A percentile compares a stretch with the other conserved stretches of the same genome.
phyloP scores from a whole-genome alignment of 2,888 invertebrate genomes.

The Phaonia tiefii region DNA sequence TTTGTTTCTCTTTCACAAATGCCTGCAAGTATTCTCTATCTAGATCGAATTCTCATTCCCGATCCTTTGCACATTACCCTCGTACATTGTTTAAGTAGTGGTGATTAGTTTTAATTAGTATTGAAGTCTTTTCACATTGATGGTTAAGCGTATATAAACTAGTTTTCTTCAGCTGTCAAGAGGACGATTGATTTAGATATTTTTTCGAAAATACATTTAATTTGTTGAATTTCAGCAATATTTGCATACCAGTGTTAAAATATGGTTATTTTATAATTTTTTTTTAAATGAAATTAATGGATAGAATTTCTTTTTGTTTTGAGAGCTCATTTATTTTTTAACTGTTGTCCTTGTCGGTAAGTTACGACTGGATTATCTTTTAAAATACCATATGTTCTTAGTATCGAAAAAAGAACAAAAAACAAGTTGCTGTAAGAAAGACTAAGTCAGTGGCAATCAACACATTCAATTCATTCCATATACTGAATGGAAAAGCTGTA shows the following conservation, averaged over 20 bases:
- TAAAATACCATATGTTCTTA: neutral
- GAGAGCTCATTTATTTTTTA: neutral
- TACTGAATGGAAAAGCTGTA: too few species aligned
- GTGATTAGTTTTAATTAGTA: slow-evolving; percentile 17
- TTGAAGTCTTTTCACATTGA: slow-evolving; percentile 9
- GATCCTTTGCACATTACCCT: too few species aligned
- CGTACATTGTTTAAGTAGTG: slow-evolving; percentile 6
- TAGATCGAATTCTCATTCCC: too few species aligned
- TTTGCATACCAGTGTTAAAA: slow-evolving; percentile 8
- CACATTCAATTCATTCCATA: too few species aligned
- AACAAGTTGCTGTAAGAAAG: too few species aligned
- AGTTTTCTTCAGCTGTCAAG: slow-evolving; percentile 4
- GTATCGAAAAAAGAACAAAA: too few species aligned
- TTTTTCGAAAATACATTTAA: neutral
- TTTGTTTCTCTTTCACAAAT: too few species aligned
- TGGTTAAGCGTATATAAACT: neutral
- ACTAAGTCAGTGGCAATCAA: too few species aligned
- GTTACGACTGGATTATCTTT: neutral
- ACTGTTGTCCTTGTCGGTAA: neutral
- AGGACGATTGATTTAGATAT: slow-evolving; percentile 17
- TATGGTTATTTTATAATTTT: slow-evolving; percentile 20
- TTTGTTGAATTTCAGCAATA: slow-evolving; percentile 7
- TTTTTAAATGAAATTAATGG: slow-evolving; percentile 8
- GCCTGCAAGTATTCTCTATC: too few species aligned
- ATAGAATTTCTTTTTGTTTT: slow-evolving; percentile 15